A percentile compares a stretch with the other conserved stretches of the same genome.
Conservation (phyloP, 2,797 vertebrate species). For the Pteronotus mesoamericanus region DNA sequence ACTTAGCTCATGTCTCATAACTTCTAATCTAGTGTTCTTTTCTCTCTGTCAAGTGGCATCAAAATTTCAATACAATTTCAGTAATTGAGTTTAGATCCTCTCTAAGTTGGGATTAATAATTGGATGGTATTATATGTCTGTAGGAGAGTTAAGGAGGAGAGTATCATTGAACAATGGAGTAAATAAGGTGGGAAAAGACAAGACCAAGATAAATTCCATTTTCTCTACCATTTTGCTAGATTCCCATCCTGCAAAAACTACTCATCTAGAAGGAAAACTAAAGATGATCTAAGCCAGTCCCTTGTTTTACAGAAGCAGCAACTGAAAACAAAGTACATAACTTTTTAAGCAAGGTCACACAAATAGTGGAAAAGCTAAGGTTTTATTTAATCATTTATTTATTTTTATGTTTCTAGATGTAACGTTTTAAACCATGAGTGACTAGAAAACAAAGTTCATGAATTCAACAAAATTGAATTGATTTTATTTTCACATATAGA, state of each 20-base stretch:
- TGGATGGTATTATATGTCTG: background rate
- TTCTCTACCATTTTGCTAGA: constrained; percentile 13
- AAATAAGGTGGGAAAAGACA: background rate
- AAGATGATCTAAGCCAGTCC: background rate
- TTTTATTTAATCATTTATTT: background rate
- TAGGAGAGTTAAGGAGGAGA: background rate
- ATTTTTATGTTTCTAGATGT: background rate
- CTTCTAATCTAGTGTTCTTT: background rate
- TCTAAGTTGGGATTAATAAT: background rate
- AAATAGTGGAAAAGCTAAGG: background rate
- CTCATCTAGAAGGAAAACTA: background rate
- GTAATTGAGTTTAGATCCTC: background rate
- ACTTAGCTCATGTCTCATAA: background rate
- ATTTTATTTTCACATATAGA: background rate
- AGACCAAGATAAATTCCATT: constrained; percentile 10
- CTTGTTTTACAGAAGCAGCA: constrained; percentile 24
- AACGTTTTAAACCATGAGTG: constrained; percentile 31
- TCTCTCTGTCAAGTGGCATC: background rate
- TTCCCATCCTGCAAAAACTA: background rate
- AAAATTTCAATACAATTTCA: constrained; percentile 2
- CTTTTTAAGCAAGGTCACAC: background rate
- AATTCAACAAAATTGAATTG: background rate
- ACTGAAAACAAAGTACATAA: background rate
- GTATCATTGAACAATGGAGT: background rate
- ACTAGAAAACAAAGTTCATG: constrained; percentile 34